Percentiles rank a stretch among this genome's conserved stretches.
phyloP scores from a whole-genome alignment of 2,888 invertebrate species.

The Drosophila anceps region DNA sequence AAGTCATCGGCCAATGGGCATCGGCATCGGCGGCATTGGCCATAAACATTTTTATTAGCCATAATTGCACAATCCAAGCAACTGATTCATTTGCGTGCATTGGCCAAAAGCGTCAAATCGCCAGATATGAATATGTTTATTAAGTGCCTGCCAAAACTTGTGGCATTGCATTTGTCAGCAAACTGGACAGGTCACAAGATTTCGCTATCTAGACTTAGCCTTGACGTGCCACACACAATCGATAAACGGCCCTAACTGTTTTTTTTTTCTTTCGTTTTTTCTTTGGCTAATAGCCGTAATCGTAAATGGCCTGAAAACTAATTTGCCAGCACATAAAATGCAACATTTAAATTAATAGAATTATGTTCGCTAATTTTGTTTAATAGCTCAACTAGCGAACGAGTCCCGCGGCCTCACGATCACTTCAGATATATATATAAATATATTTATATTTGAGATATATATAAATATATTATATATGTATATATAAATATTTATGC shows the following conservation, averaged over 20 bases:
- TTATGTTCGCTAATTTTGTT: constrained; percentile 57
- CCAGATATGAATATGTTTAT: constrained; percentile 23
- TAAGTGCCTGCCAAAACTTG: constrained; percentile 31
- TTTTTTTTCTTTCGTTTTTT: background rate
- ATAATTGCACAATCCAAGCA: constrained; percentile 69
- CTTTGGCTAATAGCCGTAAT: constrained; percentile 36
- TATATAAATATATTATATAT: background rate
- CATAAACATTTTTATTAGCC: constrained; percentile 75
- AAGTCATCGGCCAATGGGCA: constrained; percentile 67
- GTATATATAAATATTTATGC: background rate
- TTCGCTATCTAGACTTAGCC: constrained; percentile 45
- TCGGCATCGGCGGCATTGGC: constrained; percentile 14
- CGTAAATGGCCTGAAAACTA: constrained; percentile 35
- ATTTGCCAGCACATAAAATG: constrained; percentile 54
- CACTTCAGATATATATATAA: background rate
- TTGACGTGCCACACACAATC: constrained; percentile 37
- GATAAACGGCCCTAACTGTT: constrained; percentile 18
- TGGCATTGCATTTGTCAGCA: constrained; percentile 44
- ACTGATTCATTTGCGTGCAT: constrained; percentile 58
- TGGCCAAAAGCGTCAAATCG: constrained; percentile 24
- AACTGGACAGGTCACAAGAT: constrained; percentile 37
- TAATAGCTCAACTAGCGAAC: constrained; percentile 42
- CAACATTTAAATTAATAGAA: constrained; percentile 67
- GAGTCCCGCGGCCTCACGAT: constrained; percentile 16
- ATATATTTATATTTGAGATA: background rate